Conservation (phyloP, 1,140 invertebrate species). For the Meloidogyne chitwoodi region DNA sequence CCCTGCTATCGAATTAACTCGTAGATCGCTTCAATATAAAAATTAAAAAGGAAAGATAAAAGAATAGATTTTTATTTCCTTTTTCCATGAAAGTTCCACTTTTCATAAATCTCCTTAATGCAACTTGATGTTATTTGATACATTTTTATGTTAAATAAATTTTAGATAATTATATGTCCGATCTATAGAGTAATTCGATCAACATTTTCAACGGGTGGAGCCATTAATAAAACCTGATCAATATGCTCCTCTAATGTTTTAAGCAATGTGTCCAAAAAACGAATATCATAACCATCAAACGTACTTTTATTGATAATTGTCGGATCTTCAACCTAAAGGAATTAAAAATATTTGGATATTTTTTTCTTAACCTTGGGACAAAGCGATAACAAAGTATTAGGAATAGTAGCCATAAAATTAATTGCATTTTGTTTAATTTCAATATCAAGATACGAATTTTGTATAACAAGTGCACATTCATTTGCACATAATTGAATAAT, state of each 20-base stretch:
- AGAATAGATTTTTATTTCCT: too few relatives aligned
- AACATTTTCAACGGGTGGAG: too few relatives aligned
- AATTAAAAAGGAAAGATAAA: too few relatives aligned
- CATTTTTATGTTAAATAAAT: too few relatives aligned
- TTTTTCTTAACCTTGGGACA: slow-evolving; percentile 26
- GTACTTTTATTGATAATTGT: neutral
- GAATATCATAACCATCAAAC: slow-evolving; percentile 46
- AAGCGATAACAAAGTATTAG: slow-evolving; percentile 19
- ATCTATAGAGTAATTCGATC: too few relatives aligned
- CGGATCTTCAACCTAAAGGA: neutral
- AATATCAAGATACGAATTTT: slow-evolving; percentile 18
- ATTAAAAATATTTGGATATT: neutral
- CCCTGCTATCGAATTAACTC: too few relatives aligned
- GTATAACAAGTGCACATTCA: slow-evolving; percentile 34
- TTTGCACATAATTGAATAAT: slow-evolving; percentile 30
- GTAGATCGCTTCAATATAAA: too few relatives aligned
- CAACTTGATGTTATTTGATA: too few relatives aligned
- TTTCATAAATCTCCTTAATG: too few relatives aligned
- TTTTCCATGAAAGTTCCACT: too few relatives aligned
- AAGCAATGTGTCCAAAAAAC: slow-evolving; percentile 38
- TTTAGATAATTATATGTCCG: too few relatives aligned
- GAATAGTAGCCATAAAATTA: slow-evolving; percentile 39
- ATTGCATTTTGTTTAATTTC: slow-evolving; percentile 47
- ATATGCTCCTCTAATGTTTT: slow-evolving; percentile 32
- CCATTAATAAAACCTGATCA: slow-evolving; percentile 45